phyloP scores from a whole-genome alignment of 2,797 vertebrate genomes.

The Cuculus canorus region DNA sequence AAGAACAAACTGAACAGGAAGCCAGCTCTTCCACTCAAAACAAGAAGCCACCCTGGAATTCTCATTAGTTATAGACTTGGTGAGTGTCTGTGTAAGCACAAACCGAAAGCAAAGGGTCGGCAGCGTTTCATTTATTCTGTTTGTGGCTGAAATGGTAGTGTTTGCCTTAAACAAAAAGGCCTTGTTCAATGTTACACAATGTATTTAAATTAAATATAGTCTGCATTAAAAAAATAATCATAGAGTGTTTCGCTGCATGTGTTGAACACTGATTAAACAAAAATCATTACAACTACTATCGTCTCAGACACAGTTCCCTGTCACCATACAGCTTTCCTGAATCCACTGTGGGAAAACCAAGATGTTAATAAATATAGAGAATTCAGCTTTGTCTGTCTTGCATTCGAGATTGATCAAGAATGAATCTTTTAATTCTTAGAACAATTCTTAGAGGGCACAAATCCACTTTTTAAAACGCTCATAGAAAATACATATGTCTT shows the following conservation, averaged over 20 bases:
- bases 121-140: not conserved
- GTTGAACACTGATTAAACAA: not conserved
- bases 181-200: not conserved
- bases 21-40: constrained; percentile 96
- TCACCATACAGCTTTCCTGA: not conserved
- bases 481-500: not conserved
- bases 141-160: not conserved
- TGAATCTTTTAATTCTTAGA: not conserved
- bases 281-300: not conserved
- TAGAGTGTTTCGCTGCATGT: not conserved
- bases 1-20: constrained; percentile 99
- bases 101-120: not conserved
- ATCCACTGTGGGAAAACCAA: not conserved
- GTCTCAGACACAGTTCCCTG: not conserved
- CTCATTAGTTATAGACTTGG: constrained; percentile 96
- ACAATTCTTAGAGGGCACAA: not conserved
- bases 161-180: not conserved
- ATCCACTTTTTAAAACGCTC: not conserved
- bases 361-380: not conserved
- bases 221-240: not conserved
- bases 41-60: constrained; percentile 98
- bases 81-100: constrained; percentile 64
- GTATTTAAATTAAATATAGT: not conserved
- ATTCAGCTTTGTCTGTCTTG: not conserved
- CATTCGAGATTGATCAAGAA: not conserved